Base-by-base conservation (phyloP, 1,140 invertebrate species). In the Latrodectus geometricus region DNA sequence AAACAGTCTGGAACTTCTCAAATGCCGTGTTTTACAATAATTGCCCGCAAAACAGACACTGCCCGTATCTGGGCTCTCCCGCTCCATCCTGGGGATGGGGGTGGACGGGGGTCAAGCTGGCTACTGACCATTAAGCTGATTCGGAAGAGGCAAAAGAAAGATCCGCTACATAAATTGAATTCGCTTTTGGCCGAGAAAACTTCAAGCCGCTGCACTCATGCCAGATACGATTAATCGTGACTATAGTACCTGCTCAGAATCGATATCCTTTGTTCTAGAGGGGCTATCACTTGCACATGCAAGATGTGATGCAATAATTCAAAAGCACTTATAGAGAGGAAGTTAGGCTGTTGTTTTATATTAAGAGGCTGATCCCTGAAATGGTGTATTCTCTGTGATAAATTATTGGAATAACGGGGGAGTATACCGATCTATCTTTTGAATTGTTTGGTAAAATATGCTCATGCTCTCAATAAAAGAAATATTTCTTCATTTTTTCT, bases 21-120 rank as follows among this genome's bases (percentile, higher is more conserved):
- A 84, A 84, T 68, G 82, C 82, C 82, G 65, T 84, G 82, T 84
- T 84, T 84, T 84, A 84, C 82, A 84, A 76, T 84, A 84, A 84
- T 84, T 84, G 82, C 82, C 82, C 61, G 49, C 82, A 73, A 84
- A 84, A 76, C 73, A 84, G 82, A 68, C 82, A 84, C 73, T 17
- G 54, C 72, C 61, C 35, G 68, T 54, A 68, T 84, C 65, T 21
- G 56, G 68, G 56, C 70, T 72, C 70, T 54, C 52, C 52, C 74
- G 61, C 61, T 52, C 70, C 35, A 66, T 23, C 50, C 68, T 5
- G 66, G 50, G 14, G 52, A 12, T 48, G 70, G 21, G 15, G 8
- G 56, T 14, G 21, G 48, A n/a, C 20, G 66, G 54, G 78, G 81
- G 65, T 72, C 74, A 54, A n/a, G 50, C 69, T 52, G 50, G 49